A percentile compares a stretch with the other conserved stretches of the same genome.
These are phyloP conservation scores for Deilephila porcellus DNA, from an alignment of 2,888 invertebrate species.

Conservation along the genomic window DNA sequence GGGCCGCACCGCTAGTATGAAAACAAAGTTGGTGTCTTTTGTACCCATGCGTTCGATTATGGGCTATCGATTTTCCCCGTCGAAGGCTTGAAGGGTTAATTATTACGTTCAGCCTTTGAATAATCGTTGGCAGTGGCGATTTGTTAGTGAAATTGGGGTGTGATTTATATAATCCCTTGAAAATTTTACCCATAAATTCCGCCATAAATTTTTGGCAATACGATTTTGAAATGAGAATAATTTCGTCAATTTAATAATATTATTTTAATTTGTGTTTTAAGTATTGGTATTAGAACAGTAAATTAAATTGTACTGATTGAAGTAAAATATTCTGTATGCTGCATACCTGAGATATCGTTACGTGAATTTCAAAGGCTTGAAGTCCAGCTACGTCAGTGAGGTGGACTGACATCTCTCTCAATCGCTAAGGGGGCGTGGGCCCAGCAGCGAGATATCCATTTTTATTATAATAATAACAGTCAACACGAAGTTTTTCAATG, in stretches of 20 bases:
- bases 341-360: too few relatives aligned
- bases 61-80: conserved; percentile 10
- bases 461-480: too few relatives aligned
- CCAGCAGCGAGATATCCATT: not conserved
- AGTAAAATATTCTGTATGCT: too few relatives aligned
- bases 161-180: conserved; percentile 18
- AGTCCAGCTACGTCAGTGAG: too few relatives aligned
- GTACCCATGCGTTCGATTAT: conserved; percentile 35
- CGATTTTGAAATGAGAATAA: not conserved
- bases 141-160: conserved; percentile 7
- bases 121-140: conserved; percentile 2
- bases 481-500: not conserved
- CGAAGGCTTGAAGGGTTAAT: conserved; percentile 22
- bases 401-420: too few relatives aligned
- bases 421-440: too few relatives aligned
- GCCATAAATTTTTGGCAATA: not conserved
- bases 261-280: too few relatives aligned
- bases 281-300: too few relatives aligned
- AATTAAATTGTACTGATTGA: too few relatives aligned
- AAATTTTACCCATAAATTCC: not conserved
- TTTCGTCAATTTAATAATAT: not conserved
- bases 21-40: conserved; percentile 56
- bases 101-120: conserved; percentile 17
- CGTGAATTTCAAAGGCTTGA: too few relatives aligned
- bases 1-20: conserved; percentile 32